Base-by-base conservation (phyloP, 1,140 invertebrate genomes). In the Drosophila serrata region DNA sequence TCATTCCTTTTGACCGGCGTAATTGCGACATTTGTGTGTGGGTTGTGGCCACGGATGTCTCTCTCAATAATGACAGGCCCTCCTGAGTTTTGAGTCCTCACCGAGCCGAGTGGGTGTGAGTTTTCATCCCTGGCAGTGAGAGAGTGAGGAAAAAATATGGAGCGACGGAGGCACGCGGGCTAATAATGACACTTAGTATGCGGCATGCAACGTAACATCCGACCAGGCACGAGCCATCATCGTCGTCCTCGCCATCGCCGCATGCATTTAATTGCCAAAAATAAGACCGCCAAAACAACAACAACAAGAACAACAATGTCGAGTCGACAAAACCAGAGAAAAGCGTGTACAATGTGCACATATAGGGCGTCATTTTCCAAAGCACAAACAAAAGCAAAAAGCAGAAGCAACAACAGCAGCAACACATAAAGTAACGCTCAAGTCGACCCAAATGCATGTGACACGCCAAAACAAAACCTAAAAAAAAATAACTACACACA, bases 211-310 rank as follows among this genome's bases (percentile, higher is more conserved):
- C 79, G 81, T 84, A 72, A 72, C 85, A 90, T 82, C 78, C 82
- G 82, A 86, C 85, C 79, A 86, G 79, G 81, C 82, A 90, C 85
- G 85, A 90, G 85, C 75, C 85, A 80, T 72, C 82, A 67, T 69
- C 86, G 53, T 79, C 75, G 45, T 74, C 77, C 46, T 79, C 85
- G 86, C 75, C 85, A 85, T 81, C 78, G 87, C 82, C 85, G 85
- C 90, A 90, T 91, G 90, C 86, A 91, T 90, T 91, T 91, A 91
- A 91, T 91, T 91, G 90, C 90, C 90, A 91, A 91, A 91, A 91
- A 86, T 91, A 91, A 91, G 82, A 88, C 82, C 75, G 48, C 67
- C 63, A 75, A 73, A 58, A 46, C 49, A 57, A 59, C 53, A 60
- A 15, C 63, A 60, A 37, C 48, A 39, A 59, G 39, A 60, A 37